Percentiles rank a stretch among this genome's conserved stretches.
phyloP scores from a whole-genome alignment of 2,113 vertebrate genomes.

The Hassar affinis region DNA sequence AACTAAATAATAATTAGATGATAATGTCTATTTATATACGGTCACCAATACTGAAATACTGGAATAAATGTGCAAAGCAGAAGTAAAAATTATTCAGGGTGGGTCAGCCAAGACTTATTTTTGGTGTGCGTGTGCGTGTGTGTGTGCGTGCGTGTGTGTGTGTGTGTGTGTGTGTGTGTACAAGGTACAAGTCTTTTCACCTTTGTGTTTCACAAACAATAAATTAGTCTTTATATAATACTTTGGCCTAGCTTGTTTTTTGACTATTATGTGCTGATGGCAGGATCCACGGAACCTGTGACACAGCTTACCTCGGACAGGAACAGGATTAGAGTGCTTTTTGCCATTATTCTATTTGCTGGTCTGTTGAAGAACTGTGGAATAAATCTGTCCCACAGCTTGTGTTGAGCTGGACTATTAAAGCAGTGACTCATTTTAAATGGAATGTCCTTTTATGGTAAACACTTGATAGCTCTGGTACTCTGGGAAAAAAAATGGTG shows the following conservation, averaged over 20 bases:
- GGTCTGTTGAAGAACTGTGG: slow-evolving; percentile 6
- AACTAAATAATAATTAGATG: not conserved
- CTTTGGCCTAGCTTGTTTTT: slow-evolving; percentile 57
- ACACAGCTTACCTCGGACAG: not conserved
- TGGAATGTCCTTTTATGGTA: slow-evolving; percentile 27
- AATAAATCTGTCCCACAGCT: slow-evolving; percentile 27
- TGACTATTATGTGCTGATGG: not conserved
- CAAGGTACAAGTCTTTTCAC: slow-evolving; percentile 59
- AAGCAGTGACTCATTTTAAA: slow-evolving; percentile 9
- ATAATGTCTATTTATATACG: not conserved
- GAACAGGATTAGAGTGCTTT: not conserved
- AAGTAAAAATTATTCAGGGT: too few relatives aligned
- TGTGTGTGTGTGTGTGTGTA: not conserved
- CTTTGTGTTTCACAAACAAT: slow-evolving; percentile 65
- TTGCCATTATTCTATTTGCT: not conserved
- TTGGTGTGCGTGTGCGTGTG: too few relatives aligned
- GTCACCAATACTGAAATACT: not conserved
- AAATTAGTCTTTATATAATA: slow-evolving; percentile 73
- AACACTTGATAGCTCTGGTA: not conserved
- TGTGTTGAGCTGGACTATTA: slow-evolving; percentile 50
- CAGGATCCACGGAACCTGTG: not conserved
- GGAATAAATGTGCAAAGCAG: not conserved
- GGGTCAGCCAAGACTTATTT: not conserved
- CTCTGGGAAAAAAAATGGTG: not conserved
- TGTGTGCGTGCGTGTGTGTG: not conserved